Base-by-base conservation (phyloP, 2,888 invertebrate genomes). In the Spodoptera picta region DNA sequence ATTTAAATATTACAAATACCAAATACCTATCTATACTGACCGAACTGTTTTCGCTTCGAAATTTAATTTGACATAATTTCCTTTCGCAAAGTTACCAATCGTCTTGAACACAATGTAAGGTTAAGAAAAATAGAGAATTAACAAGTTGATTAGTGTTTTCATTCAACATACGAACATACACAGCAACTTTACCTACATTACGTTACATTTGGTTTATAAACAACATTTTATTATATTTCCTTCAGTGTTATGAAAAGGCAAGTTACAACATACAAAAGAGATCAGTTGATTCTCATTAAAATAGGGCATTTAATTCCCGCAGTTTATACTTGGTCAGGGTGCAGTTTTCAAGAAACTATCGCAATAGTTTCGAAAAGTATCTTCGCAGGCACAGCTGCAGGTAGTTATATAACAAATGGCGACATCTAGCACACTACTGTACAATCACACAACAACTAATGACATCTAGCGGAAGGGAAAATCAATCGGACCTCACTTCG, bases 401-500 rank as follows among this genome's bases (percentile, higher is more conserved):
- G 31, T 43, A 58, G 68, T 63, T 55, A 61, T 57, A 52, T 68
- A 66, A 67, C 61, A 77, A 81, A 83, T 82, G 77, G 82, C 79
- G 80, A 78, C 77, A 81, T 83, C 84, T 88, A 88, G 87, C 88
- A 86, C 83, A 82, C 88, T 84, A 84, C 70, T 65, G 53, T 73
- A 67, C 77, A 80, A 82, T 86, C 87, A 86, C 86, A 85, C 86
- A 74, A 85, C 84, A 65, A 77, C 60, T 69, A 68, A 76, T 64
- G 75, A 62, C 66, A 69, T 72, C 60, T 72, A 74, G 53, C 46
- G 59, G 64, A 14, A 52, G 24, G 43, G 49, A 41, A 58, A 68
- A 83, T 93, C 89, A 94, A 88, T 95, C 94, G 24, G 94, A 87
- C 68, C 96, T 96, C 77, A 98, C 97, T 96, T 98, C 98, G 89